A percentile compares a stretch with the other conserved stretches of the same genome.
Evolutionary conservation across 2,888 invertebrate genomes (phyloP).

Genomic region (Parochlus steinenii): DNA sequence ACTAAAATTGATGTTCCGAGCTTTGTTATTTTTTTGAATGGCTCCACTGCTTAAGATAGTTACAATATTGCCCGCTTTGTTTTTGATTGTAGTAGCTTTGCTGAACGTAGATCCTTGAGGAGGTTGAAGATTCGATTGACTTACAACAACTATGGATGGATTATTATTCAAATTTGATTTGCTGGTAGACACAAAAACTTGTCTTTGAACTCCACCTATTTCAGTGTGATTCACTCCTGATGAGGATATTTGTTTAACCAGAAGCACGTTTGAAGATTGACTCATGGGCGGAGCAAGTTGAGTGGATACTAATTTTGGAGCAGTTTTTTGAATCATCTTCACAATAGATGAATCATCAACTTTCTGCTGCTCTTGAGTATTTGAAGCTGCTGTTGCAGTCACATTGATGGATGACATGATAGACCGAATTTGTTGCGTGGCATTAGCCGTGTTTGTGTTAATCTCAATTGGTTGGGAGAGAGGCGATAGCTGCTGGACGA

Average conservation of each 20-base stretch:
- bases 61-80: slow-evolving; percentile 3
- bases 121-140: slow-evolving; percentile 3
- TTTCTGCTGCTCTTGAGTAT: slow-evolving; percentile 21
- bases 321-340: no score
- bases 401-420: slow-evolving; percentile 41
- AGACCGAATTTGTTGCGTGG: slow-evolving; percentile 48
- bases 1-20: background rate
- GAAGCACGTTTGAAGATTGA: slow-evolving; percentile 6
- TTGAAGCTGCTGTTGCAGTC: slow-evolving; percentile 34
- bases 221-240: no score
- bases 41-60: slow-evolving; percentile 10
- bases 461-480: slow-evolving; percentile 54
- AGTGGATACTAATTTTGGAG: no score
- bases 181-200: no score
- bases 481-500: slow-evolving; percentile 49
- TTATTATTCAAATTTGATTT: no score
- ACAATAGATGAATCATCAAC: no score
- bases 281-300: no score
- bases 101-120: slow-evolving; percentile 5
- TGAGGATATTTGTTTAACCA: slow-evolving; percentile 11
- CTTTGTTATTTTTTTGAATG: no score
- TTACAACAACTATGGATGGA: slow-evolving; percentile 6
- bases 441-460: slow-evolving; percentile 54
- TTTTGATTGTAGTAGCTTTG: slow-evolving; percentile 5
- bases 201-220: no score